phyloP scores from a whole-genome alignment of 2,113 vertebrate genomes.

The Megaceryle torquata region DNA sequence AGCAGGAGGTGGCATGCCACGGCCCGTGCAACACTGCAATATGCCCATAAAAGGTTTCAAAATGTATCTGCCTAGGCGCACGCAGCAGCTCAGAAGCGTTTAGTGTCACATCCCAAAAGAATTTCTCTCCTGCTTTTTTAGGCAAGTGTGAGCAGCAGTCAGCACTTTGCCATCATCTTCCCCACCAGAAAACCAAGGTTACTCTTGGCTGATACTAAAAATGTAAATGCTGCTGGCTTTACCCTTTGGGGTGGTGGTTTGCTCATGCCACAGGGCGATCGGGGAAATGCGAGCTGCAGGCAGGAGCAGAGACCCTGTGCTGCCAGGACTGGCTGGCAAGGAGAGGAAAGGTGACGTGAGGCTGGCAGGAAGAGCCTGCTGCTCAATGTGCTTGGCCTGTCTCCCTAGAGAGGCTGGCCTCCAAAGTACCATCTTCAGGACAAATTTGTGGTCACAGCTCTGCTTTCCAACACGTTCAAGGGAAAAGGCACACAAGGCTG shows the following conservation, averaged over 20 bases:
- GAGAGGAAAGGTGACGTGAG: neutral
- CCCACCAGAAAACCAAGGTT: conserved; percentile 34
- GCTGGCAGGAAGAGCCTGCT: neutral
- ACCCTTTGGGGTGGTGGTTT: neutral
- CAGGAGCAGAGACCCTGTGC: neutral
- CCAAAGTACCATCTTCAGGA: neutral
- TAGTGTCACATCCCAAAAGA: conserved; percentile 27
- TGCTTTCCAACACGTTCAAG: neutral
- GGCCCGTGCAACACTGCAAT: neutral
- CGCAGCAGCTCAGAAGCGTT: neutral
- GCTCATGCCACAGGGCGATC: neutral
- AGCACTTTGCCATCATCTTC: conserved; percentile 41
- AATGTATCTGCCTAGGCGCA: neutral
- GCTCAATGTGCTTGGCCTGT: neutral
- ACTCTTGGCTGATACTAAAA: neutral
- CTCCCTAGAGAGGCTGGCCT: neutral
- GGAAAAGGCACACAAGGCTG: neutral
- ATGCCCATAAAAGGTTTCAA: conserved; percentile 56
- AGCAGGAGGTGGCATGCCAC: neutral
- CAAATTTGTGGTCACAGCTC: neutral
- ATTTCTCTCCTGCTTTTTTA: conserved; percentile 54
- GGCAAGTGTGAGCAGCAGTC: conserved; percentile 41
- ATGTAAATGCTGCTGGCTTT: neutral
- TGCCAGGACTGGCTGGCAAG: neutral
- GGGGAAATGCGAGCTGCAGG: neutral